Percentiles rank a stretch among this genome's conserved stretches.
Conservation (phyloP, 1,140 invertebrate species). For the Solenopsis invicta region DNA sequence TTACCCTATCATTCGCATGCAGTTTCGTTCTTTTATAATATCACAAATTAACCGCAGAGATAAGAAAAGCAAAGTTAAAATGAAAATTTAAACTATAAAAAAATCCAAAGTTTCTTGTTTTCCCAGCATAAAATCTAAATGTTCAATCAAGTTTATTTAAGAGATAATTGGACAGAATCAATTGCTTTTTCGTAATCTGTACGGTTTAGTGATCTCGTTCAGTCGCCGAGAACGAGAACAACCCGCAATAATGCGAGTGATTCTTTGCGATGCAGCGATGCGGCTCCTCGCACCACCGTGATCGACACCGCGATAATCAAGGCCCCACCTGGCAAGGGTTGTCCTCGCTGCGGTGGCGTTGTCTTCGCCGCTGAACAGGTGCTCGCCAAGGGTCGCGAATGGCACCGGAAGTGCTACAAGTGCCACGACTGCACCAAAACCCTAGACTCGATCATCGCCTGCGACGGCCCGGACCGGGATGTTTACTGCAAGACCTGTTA, state of each 20-base stretch:
- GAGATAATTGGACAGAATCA: not conserved
- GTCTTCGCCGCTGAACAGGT: slow-evolving; percentile 97
- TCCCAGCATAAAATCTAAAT: not conserved
- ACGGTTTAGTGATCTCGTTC: not conserved
- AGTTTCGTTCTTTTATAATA: slow-evolving; percentile 19
- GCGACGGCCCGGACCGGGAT: slow-evolving; percentile 95
- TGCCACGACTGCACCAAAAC: slow-evolving; percentile 97
- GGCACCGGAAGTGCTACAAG: slow-evolving; percentile 99
- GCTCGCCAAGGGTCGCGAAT: slow-evolving; percentile 95
- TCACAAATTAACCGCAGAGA: slow-evolving; percentile 1
- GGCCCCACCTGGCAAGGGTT: slow-evolving; percentile 94
- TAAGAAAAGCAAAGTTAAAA: slow-evolving; percentile 18
- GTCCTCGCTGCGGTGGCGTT: slow-evolving; percentile 95
- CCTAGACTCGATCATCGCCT: slow-evolving; percentile 97
- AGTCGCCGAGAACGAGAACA: not conserved
- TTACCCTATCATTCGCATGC: slow-evolving; percentile 48
- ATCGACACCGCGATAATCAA: slow-evolving; percentile 93
- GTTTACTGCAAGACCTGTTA: slow-evolving; percentile 98
- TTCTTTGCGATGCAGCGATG: slow-evolving; percentile 86
- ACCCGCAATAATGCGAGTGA: not conserved
- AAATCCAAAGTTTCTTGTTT: not conserved
- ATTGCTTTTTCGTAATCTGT: slow-evolving; percentile 26
- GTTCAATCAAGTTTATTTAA: not conserved
- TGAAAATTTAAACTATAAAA: not conserved
- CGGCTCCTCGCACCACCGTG: slow-evolving; percentile 91